phyloP scores from a whole-genome alignment of 2,113 vertebrate species.

The Corythaeola cristata region DNA sequence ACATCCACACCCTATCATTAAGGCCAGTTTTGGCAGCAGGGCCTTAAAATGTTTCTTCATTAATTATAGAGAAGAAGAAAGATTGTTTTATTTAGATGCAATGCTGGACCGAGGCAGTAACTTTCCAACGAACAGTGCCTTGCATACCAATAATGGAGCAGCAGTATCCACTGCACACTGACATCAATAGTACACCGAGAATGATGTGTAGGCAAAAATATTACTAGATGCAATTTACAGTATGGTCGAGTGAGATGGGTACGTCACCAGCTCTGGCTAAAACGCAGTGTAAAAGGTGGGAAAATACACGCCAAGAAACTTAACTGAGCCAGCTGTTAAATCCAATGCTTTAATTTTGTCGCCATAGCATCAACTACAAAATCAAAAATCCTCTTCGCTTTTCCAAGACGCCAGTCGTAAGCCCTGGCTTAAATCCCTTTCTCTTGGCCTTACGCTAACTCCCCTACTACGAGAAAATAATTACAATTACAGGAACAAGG shows the following conservation, averaged over 20 bases:
- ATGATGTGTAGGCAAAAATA: background rate
- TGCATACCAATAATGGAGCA: background rate
- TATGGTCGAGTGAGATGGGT: background rate
- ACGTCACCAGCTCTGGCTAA: background rate
- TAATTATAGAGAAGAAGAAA: background rate
- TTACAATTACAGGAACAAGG: background rate
- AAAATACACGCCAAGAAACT: conserved; percentile 15
- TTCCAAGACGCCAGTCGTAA: background rate
- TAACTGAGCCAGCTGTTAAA: background rate
- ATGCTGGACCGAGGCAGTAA: background rate
- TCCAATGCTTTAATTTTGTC: background rate
- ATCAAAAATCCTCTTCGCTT: background rate
- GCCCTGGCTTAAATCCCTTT: background rate
- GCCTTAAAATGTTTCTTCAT: background rate
- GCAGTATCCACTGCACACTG: background rate
- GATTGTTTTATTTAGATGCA: background rate
- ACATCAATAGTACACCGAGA: background rate
- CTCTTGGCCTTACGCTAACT: background rate
- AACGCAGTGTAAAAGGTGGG: background rate
- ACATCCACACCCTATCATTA: background rate
- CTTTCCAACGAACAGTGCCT: background rate
- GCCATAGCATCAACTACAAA: background rate
- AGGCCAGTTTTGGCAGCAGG: background rate
- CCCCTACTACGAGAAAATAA: background rate
- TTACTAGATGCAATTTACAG: background rate